These are phyloP conservation scores for Drosophila sp. DNA, from an alignment of 1,140 invertebrate genomes.

Conservation along the genomic window DNA sequence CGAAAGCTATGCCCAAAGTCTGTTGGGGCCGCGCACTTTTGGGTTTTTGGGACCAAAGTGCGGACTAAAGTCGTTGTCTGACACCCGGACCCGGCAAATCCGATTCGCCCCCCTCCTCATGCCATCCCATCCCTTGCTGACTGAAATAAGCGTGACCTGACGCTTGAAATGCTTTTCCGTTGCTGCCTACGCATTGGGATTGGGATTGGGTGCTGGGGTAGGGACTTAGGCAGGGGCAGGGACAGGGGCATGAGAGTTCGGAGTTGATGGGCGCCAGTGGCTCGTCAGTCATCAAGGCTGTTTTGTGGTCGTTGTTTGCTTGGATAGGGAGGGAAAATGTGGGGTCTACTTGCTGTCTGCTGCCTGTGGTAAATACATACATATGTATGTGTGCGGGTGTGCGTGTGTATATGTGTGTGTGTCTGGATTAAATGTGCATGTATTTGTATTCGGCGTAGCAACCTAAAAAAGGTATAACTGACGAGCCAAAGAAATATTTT, in stretches of 20 bases:
- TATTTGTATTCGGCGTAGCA: constrained; percentile 29
- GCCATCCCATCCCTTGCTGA: constrained; percentile 9
- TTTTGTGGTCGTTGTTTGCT: constrained; percentile 52
- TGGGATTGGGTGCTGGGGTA: neutral
- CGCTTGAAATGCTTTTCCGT: constrained; percentile 49
- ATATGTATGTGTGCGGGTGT: constrained; percentile 5
- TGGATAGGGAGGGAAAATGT: neutral
- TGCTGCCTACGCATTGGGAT: constrained; percentile 33
- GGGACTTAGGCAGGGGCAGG: neutral
- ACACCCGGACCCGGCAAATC: constrained; percentile 28
- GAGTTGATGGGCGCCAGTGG: constrained; percentile 42
- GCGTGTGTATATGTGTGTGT: constrained; percentile 2
- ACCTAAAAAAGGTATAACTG: constrained; percentile 49
- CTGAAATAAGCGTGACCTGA: constrained; percentile 70
- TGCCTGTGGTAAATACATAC: constrained; percentile 28
- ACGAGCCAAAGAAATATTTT: constrained; percentile 62
- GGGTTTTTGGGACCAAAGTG: constrained; percentile 51
- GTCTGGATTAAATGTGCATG: constrained; percentile 40
- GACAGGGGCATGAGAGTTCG: constrained; percentile 21
- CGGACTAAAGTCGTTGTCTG: constrained; percentile 59
- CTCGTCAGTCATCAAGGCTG: constrained; percentile 61
- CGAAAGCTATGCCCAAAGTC: constrained; percentile 30
- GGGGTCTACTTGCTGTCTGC: constrained; percentile 44
- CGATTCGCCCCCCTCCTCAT: constrained; percentile 15
- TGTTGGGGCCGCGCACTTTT: constrained; percentile 42